A percentile compares a stretch with the other conserved stretches of the same genome.
phyloP scores from a whole-genome alignment of 2,797 vertebrate species.

The Syndactyla subalaris region DNA sequence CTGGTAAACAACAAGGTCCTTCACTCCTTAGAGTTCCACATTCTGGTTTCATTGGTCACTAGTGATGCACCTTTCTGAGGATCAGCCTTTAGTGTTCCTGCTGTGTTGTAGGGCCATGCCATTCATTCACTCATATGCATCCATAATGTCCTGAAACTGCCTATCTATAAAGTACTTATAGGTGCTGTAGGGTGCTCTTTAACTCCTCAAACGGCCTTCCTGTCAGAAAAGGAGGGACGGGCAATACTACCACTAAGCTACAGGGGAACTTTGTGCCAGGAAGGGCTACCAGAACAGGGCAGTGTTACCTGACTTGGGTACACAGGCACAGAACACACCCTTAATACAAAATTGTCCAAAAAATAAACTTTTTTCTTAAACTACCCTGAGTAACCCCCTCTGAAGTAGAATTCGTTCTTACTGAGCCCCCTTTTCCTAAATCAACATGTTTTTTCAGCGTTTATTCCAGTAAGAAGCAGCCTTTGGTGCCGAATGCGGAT shows the following conservation, averaged over 20 bases:
- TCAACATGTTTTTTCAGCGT: accelerated
- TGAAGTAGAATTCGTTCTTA: background rate
- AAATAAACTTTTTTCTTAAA: background rate
- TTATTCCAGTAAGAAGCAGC: accelerated
- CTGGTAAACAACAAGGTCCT: background rate
- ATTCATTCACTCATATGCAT: accelerated
- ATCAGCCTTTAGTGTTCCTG: background rate
- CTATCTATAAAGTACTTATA: background rate
- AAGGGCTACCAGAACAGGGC: background rate
- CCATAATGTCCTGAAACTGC: background rate
- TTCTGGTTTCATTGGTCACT: accelerated
- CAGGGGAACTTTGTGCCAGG: accelerated
- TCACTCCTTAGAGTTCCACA: background rate
- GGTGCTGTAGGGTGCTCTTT: background rate
- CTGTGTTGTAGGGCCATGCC: background rate
- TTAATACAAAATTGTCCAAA: background rate
- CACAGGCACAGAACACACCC: background rate
- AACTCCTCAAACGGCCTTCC: background rate
- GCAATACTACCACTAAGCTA: background rate
- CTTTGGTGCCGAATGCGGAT: accelerated
- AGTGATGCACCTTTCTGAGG: background rate
- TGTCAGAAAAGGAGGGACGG: background rate
- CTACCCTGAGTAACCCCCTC: background rate
- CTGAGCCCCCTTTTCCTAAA: background rate
- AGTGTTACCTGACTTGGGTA: background rate